Conservation (phyloP, 2,113 vertebrate genomes). For the Eclectus roratus region DNA sequence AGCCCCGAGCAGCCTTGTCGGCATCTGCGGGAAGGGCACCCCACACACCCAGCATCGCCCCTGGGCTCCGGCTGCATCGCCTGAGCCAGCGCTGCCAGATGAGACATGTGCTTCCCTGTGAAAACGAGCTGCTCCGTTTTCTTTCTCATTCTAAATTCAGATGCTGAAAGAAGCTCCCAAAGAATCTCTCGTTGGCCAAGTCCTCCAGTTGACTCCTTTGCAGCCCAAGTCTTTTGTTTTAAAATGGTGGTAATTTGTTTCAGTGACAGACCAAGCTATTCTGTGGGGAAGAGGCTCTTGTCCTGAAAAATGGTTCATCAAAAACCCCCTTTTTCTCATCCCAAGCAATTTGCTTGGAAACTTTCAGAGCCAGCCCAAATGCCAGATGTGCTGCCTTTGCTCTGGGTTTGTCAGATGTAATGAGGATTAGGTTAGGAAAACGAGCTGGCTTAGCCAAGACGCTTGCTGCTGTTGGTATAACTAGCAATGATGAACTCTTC, state of each 20-base stretch:
- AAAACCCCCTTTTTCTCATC: neutral
- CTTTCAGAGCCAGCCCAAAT: neutral
- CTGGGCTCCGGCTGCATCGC: neutral
- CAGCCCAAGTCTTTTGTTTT: neutral
- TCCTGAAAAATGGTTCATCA: neutral
- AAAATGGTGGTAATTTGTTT: neutral
- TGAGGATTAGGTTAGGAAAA: neutral
- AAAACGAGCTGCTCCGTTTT: neutral
- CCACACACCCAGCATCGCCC: neutral
- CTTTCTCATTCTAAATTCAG: neutral
- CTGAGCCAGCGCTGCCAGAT: neutral
- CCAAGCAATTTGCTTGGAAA: neutral
- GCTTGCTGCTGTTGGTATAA: neutral
- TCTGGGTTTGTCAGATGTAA: neutral
- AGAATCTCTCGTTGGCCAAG: neutral
- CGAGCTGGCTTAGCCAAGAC: neutral
- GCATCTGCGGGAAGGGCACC: neutral
- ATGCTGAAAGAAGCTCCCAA: neutral
- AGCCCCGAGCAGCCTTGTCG: neutral
- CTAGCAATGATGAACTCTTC: neutral
- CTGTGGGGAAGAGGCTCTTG: neutral
- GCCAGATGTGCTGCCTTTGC: conserved; percentile 4
- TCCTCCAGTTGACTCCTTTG: neutral
- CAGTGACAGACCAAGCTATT: neutral
- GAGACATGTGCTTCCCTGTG: neutral